Evolutionary conservation across 2,113 vertebrate genomes (phyloP), one percentile per base, ranked within the genome.

Genomic region (Andinoacara biseriatus): DNA sequence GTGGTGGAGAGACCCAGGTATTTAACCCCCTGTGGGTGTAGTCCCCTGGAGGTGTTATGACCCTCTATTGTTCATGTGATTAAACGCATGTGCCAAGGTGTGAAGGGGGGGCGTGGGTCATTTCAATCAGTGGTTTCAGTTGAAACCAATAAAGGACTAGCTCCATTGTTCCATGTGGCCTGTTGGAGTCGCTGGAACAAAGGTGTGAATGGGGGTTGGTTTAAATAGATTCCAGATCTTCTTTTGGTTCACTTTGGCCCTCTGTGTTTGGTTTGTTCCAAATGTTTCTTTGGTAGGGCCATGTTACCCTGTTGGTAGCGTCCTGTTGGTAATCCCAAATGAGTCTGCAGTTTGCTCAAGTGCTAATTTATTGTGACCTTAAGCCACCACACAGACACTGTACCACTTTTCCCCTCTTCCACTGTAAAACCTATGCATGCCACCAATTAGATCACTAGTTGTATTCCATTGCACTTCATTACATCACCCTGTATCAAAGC

Each of bases 271-370:
- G 56, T 6, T 59, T 76, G 17, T 6, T 49, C 59, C 35, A 65
- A 43, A 22, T 58, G 20, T 54, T 52, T 52, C 20, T 33, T 15
- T 29, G 74, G 20, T 75, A n/a, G 77, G 15, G 14, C 35, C 40
- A 67, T 43, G 54, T 60, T 52, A 17, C 31, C 46, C 76, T 58
- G 67, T 74, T 60, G n/a, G 38, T 29, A 57, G 26, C 63, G 31
- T 35, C 58, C 9, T 14, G 46, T 11, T 11, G 58, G 54, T 67
- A 9, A 81, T 10, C 8, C 20, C 35, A 10, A 81, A 69, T 1
- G 33, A 52, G 22, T 72, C 74, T 74, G 58, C 10, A 56, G 72
- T 85, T 52, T 22, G 29, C 24, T 69, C 29, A 80, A 74, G 67
- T 72, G 24, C 33, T 77, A 22, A 74, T 63, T 54, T 77, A 40